Conservation (phyloP, 2,797 vertebrate genomes). For the Phrynocephalus forsythii region DNA sequence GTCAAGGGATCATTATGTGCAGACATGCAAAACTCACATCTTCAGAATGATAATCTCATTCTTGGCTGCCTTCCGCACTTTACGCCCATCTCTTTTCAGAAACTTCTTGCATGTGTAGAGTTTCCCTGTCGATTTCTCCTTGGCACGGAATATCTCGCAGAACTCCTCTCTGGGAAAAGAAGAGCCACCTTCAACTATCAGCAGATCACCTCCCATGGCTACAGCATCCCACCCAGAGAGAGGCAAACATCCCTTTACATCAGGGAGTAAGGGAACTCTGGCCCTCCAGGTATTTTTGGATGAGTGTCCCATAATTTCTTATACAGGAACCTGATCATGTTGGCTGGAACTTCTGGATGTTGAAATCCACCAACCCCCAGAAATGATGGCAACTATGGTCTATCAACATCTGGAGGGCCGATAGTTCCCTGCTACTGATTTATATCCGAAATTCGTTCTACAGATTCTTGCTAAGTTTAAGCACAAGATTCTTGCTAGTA, state of each 20-base stretch:
- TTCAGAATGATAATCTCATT: slow-evolving; percentile 97
- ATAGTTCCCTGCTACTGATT: background rate
- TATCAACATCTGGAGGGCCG: background rate
- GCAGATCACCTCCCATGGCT: background rate
- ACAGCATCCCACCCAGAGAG: background rate
- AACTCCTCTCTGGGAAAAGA: slow-evolving; percentile 90
- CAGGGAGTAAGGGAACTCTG: background rate
- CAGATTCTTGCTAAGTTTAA: background rate
- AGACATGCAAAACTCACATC: slow-evolving; percentile 84
- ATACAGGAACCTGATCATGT: background rate
- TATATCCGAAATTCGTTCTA: background rate
- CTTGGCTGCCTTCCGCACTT: slow-evolving; percentile 96
- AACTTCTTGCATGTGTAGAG: slow-evolving; percentile 98
- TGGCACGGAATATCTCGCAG: slow-evolving; percentile 97
- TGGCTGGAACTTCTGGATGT: background rate
- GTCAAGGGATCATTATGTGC: background rate
- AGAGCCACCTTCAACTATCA: background rate
- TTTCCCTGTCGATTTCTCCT: slow-evolving; percentile 94
- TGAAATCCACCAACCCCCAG: background rate
- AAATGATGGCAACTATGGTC: too few relatives aligned
- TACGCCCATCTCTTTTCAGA: slow-evolving; percentile 94
- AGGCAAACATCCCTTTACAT: background rate
- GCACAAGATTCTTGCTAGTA: background rate
- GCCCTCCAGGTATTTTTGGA: background rate
- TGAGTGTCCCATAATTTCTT: background rate